Base-by-base conservation (phyloP, 2,797 vertebrate genomes). In the Crenuchus spilurus region DNA sequence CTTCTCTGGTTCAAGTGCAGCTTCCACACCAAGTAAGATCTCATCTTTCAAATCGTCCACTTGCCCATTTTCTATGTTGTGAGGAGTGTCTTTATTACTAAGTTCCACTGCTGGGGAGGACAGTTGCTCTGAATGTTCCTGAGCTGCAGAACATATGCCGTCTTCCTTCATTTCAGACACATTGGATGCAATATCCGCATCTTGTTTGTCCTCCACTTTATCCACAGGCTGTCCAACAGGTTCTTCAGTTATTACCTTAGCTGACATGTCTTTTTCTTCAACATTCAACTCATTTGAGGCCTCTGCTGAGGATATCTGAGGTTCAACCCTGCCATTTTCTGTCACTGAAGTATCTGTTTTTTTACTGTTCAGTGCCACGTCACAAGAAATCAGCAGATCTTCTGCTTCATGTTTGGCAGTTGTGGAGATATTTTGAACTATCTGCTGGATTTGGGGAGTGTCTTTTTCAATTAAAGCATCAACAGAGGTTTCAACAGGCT, bases 61-160 rank as follows among this genome's bases (percentile, higher is more conserved):
- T 31, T 58, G 22, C 20, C 57, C 77, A 30, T 74, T 74, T 41
- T 74, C 70, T 42, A 39, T 3, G 24, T 2, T 24, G n/a, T 13
- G 48, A 61, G 71, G 48, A 61, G 46, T 33, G 5, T 51, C n/a
- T 76, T 52, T 61, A 30, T 55, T 37, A 62, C 6, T 57, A 42
- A 44, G 22, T 28, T 79, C 62, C 54, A 62, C 22, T 35, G 26
- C 30, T 49, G 44, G 24, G 55, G 52, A 31, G 6, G 30, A 39
- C 57, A 41, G 37, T 20, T 70, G 6, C 11, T 52, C n/a, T 57
- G 49, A 46, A 31, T 35, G 44, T 74, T 76, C 74, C 76, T 71
- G 74, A 78, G 70, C 14, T 73, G 61, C 61, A 74, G 28, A 35
- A 5, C 28, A 46, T 39, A 44, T 22, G 42, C 1, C 14, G 10